Evolutionary conservation across 2,888 invertebrate species (phyloP), one percentile per base, ranked within the genome.

Genomic region (Epicampocera succincta): DNA sequence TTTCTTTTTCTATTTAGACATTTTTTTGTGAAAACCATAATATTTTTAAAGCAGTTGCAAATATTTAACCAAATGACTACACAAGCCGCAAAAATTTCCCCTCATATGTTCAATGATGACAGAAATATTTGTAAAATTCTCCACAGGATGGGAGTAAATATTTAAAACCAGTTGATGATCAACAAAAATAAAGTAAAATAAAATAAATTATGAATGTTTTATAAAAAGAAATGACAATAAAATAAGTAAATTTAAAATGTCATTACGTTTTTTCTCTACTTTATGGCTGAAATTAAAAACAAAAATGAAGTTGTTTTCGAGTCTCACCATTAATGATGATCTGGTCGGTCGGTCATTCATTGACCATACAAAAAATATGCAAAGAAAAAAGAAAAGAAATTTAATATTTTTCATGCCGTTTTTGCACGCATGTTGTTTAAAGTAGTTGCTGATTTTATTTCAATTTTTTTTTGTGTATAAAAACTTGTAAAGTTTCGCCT

Each of bases 401-500:
- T 76, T 69, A 69, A 76, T 46, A 71, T 40, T 74, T 72, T 74
- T 74, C 25, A 69, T 44, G 52, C 44, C 68, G 42, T 56, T 68
- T 54, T 63, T 52, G 44, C 63, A 42, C 60, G 61, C 52, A 69
- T 76, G 40, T 75, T 68, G 25, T 54, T 74, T 56, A 15, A 60
- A 44, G 44, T 21, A 46, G 52, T 44, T 15, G 40, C 21, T 21
- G 38, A 15, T 56, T 69, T 52, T 69, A 33, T 33, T 9, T 63
- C 15, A 21, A 15, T 56, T 69, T 52, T 69, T 8, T 33, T 9
- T 63, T 56, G 58, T 52, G 19, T 60, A 52, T 58, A 58, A 40
- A 74, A 80, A 74, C 69, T 65, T 74, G 50, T 80, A 74, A 69
- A 56, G 69, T 80, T 80, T 71, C 68, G 72, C 76, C 72, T 68